Base-by-base conservation (phyloP, 2,888 invertebrate species). In the Oxytorus armatus region DNA sequence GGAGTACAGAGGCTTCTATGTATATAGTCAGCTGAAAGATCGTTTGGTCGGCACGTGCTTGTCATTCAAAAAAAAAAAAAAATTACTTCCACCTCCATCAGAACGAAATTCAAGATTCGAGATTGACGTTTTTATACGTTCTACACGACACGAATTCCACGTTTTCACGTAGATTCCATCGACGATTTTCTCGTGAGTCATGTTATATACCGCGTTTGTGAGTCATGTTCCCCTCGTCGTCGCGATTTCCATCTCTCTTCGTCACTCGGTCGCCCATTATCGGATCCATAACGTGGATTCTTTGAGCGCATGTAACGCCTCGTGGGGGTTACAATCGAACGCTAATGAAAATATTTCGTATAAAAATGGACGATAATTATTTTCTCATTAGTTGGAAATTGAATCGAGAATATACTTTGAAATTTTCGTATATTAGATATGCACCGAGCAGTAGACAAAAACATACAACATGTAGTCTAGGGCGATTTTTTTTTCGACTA, bases 101-200 rank as follows among this genome's bases (percentile, higher is more conserved):
- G 49, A 59, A 16, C 1, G 39, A 72, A 63, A 65, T 25, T 29
- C 44, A 29, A 55, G 47, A 47, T 73, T 68, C 61, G 23, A 69
- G 51, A 59, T 61, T 33, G 53, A 18, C 16, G n/a, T 47, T 29
- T 33, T 39, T n/a, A 10, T 42, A 44, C 42, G 29, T 14, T 21
- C 33, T n/a, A 39, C 51, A 39, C 51, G 74, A 55, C 66, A 59
- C 63, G 59, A 75, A 77, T 82, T 79, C 72, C 55, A 75, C 76
- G 75, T 82, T 87, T 85, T 83, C 80, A 82, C 77, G n/a, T n/a
- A 75, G 76, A 83, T 85, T 84, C 74, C 68, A 76, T 82, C 70
- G 65, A 72, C 61, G 77, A 85, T 85, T 86, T 85, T 86, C 81
- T 83, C 79, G 77, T 86, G 87, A 86, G 63, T 87, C 86, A 86